phyloP scores from a whole-genome alignment of 2,888 invertebrate genomes.

The Drosophila birchii region DNA sequence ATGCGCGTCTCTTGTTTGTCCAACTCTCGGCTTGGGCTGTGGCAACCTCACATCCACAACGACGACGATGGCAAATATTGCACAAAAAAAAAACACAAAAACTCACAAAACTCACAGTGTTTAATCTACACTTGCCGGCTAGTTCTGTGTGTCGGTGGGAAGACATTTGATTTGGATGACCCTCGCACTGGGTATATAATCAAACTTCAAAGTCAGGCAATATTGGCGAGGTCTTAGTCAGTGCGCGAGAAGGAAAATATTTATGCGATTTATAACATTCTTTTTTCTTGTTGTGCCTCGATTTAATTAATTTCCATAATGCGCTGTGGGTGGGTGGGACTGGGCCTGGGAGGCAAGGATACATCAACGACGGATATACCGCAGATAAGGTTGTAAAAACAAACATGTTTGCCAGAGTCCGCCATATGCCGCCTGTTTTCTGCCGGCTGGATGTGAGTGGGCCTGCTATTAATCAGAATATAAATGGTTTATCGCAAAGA shows the following conservation, averaged over 20 bases:
- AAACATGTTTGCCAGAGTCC: constrained; percentile 21
- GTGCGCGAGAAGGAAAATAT: constrained; percentile 37
- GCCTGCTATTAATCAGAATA: constrained; percentile 36
- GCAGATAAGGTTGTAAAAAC: constrained; percentile 41
- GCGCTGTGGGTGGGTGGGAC: not conserved
- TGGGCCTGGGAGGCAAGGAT: constrained; percentile 2
- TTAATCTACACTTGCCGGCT: constrained; percentile 63
- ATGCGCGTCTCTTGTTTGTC: constrained; percentile 55
- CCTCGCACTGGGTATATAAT: constrained; percentile 72
- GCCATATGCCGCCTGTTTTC: constrained; percentile 8
- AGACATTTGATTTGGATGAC: constrained; percentile 54
- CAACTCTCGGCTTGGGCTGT: constrained; percentile 59
- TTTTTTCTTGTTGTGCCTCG: constrained; percentile 13
- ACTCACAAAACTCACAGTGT: constrained; percentile 43
- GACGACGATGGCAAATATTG: constrained; percentile 71
- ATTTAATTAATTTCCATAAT: constrained; percentile 38
- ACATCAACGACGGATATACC: constrained; percentile 39
- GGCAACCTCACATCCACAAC: constrained; percentile 49
- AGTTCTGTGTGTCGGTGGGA: constrained; percentile 26
- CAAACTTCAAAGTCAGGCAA: constrained; percentile 74
- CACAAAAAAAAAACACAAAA: constrained; percentile 64
- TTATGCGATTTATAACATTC: constrained; percentile 47
- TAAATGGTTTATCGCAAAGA: constrained; percentile 26
- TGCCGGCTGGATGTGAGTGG: constrained; percentile 10
- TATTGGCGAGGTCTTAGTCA: constrained; percentile 54